phyloP scores from a whole-genome alignment of 2,113 vertebrate species.

The Labrus mixtus region DNA sequence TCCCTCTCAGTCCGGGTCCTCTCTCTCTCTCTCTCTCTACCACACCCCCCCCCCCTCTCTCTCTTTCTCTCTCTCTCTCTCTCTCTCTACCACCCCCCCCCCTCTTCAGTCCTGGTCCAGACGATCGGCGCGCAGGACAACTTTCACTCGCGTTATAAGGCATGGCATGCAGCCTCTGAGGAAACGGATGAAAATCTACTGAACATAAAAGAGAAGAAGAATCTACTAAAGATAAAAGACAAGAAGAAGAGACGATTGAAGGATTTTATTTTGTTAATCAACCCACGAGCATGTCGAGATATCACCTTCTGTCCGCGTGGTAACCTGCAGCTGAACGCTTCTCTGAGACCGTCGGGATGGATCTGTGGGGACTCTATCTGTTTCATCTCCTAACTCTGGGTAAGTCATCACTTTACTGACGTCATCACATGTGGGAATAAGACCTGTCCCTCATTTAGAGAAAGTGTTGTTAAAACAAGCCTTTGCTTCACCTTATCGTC shows the following conservation, averaged over 20 bases:
- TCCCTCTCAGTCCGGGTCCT: too few species aligned
- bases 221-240: conserved; percentile 18
- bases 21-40: too few species aligned
- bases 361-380: conserved; percentile 83
- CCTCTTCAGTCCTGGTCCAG: not conserved
- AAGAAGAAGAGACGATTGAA: not conserved
- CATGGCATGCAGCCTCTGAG: conserved; percentile 42
- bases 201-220: not conserved
- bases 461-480: not conserved
- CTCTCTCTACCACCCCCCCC: too few species aligned
- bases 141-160: conserved; percentile 56
- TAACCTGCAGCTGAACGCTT: conserved; percentile 42
- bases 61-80: too few species aligned
- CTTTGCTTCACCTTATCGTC: not conserved
- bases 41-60: too few species aligned
- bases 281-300: conserved; percentile 26
- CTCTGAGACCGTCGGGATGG: conserved; percentile 70
- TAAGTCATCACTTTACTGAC: conserved; percentile 55
- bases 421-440: too few species aligned
- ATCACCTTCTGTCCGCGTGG: conserved; percentile 41
- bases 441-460: not conserved
- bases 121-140: conserved; percentile 50
- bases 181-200: conserved; percentile 58
- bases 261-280: not conserved
- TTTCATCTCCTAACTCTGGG: conserved; percentile 80